Conservation (phyloP, 1,140 invertebrate species). For the Drosophila murphyi region DNA sequence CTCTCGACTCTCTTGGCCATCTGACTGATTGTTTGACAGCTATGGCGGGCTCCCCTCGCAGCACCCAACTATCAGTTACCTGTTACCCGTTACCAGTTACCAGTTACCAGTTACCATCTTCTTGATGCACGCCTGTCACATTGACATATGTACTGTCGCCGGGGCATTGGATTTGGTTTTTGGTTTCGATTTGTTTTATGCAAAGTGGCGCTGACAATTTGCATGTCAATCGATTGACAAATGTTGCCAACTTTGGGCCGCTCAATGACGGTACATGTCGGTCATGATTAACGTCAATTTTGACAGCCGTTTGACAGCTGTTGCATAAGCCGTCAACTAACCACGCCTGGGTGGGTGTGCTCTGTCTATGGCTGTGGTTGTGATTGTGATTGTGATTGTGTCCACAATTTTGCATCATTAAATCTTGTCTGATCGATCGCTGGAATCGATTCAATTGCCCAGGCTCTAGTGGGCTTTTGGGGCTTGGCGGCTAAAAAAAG, state of each 20-base stretch:
- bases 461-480: slow-evolving; percentile 32
- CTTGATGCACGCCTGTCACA: slow-evolving; percentile 71
- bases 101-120: slow-evolving; percentile 17
- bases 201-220: slow-evolving; percentile 77
- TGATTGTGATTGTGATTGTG: slow-evolving; percentile 1
- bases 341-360: slow-evolving; percentile 43
- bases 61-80: slow-evolving; percentile 6
- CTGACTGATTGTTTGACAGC: slow-evolving; percentile 79
- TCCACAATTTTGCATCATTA: slow-evolving; percentile 68
- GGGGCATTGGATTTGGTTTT: slow-evolving; percentile 9
- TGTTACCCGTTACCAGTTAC: slow-evolving; percentile 2
- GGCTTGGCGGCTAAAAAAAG: slow-evolving; percentile 31
- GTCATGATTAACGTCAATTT: slow-evolving; percentile 75
- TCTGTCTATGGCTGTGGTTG: neutral
- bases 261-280: slow-evolving; percentile 68
- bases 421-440: slow-evolving; percentile 51
- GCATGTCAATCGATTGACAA: slow-evolving; percentile 81
- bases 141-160: slow-evolving; percentile 77
- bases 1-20: slow-evolving; percentile 55
- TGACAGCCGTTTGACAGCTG: slow-evolving; percentile 76
- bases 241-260: slow-evolving; percentile 77
- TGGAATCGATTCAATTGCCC: slow-evolving; percentile 14
- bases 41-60: slow-evolving; percentile 5
- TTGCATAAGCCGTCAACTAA: slow-evolving; percentile 63
- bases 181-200: slow-evolving; percentile 42